Conservation (phyloP, 2,113 vertebrate species). For the Pelecanus crispus region DNA sequence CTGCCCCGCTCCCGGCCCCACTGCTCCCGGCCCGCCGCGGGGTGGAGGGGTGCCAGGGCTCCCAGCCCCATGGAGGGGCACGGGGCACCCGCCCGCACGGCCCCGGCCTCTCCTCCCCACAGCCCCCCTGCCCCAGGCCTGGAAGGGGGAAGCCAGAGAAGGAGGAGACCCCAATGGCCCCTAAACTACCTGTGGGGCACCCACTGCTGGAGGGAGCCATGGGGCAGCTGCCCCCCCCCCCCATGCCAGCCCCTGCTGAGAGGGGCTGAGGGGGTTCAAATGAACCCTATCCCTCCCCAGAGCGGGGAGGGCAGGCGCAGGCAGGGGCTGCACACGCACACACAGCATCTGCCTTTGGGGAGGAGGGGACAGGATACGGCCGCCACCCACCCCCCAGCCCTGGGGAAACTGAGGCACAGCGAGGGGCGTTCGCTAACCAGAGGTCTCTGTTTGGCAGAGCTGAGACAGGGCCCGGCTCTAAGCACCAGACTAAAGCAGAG, state of each 20-base stretch:
- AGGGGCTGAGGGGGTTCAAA: neutral
- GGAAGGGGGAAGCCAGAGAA: neutral
- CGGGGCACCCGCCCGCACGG: neutral
- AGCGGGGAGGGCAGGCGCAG: neutral
- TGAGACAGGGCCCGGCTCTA: slow-evolving; percentile 20
- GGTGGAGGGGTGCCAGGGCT: neutral
- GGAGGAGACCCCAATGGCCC: neutral
- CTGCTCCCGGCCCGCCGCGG: neutral
- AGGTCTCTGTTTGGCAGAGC: slow-evolving; percentile 64
- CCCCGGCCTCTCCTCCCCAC: neutral
- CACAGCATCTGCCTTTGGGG: slow-evolving; percentile 3
- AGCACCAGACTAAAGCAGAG: slow-evolving; percentile 65
- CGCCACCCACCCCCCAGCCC: neutral
- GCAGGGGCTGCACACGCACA: neutral
- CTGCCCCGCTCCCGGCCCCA: neutral
- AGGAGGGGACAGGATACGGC: neutral
- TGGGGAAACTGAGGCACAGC: slow-evolving; percentile 51
- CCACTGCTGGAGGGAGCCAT: neutral
- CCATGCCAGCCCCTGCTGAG: neutral
- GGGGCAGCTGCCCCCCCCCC: neutral
- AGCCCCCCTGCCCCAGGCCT: neutral
- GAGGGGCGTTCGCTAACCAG: neutral
- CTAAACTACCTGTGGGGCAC: neutral
- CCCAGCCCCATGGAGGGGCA: neutral
- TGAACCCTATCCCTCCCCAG: neutral